Evolutionary conservation across 2,113 vertebrate species (phyloP).

Genomic region (Galbula dea): DNA sequence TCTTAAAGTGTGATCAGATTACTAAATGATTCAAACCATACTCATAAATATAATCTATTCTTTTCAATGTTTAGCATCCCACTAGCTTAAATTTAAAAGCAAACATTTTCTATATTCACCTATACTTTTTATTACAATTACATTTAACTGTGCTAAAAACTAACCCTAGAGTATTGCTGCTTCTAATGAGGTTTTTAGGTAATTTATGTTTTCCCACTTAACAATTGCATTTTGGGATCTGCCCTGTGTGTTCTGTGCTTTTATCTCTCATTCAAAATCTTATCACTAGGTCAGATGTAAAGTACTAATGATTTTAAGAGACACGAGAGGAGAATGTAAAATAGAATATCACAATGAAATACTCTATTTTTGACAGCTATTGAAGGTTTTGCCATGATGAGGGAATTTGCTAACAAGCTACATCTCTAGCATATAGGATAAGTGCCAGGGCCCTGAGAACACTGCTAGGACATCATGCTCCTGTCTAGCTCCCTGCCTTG

Average conservation of each 20-base stretch:
- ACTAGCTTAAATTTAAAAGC: neutral
- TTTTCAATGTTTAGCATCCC: neutral
- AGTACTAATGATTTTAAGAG: neutral
- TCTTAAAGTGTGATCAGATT: neutral
- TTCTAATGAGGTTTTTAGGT: neutral
- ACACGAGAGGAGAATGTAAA: neutral
- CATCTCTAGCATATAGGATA: neutral
- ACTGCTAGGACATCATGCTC: neutral
- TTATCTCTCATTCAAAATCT: neutral
- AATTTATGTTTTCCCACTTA: neutral
- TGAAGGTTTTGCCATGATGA: neutral
- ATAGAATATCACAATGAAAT: neutral
- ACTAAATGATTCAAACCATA: neutral
- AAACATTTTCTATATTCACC: neutral
- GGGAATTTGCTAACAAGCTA: neutral
- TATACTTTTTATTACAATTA: neutral
- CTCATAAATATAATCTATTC: rapidly evolving
- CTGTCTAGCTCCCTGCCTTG: neutral
- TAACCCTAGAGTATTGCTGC: neutral
- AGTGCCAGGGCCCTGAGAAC: neutral
- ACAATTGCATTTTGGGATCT: neutral
- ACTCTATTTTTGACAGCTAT: neutral
- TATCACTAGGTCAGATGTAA: neutral
- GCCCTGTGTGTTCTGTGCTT: neutral
- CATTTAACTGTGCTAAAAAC: neutral